phyloP scores from a whole-genome alignment of 2,888 invertebrate species.

The Erynnis tages region DNA sequence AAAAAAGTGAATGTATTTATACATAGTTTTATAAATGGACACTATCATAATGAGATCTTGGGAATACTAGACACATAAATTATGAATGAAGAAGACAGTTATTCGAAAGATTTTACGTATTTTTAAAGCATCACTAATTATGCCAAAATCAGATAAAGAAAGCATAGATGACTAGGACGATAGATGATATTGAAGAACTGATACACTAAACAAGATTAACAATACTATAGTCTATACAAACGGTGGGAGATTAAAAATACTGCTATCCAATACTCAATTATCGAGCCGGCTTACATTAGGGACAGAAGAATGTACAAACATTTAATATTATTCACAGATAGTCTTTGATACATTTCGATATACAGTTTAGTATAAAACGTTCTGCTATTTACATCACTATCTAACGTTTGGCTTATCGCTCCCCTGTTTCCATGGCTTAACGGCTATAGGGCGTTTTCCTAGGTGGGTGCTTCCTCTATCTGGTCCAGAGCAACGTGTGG shows the following conservation, averaged over 20 bases:
- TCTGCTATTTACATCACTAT: constrained; percentile 15
- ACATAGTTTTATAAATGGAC: no score
- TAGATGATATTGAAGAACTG: no score
- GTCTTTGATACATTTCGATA: constrained; percentile 21
- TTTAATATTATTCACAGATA: constrained; percentile 11
- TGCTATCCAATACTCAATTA: constrained; percentile 19
- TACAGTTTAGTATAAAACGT: constrained; percentile 22
- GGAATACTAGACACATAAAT: no score
- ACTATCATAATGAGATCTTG: no score
- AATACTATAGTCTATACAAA: no score
- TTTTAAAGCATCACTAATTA: no score
- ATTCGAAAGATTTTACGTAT: no score
- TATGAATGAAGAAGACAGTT: no score
- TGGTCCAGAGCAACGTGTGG: constrained; percentile 50
- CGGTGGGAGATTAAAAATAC: constrained; percentile 14
- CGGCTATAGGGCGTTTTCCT: constrained; percentile 38
- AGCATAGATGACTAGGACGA: no score
- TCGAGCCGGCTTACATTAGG: constrained; percentile 3
- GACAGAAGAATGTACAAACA: constrained; percentile 18
- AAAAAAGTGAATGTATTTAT: no score
- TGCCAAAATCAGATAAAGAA: no score
- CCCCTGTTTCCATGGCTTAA: constrained; percentile 62
- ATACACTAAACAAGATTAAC: no score
- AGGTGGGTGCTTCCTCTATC: constrained; percentile 69
- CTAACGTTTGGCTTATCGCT: constrained; percentile 46